These are phyloP conservation scores for Saturnia japonica DNA, from an alignment of 2,888 invertebrate genomes.

Conservation along the genomic window DNA sequence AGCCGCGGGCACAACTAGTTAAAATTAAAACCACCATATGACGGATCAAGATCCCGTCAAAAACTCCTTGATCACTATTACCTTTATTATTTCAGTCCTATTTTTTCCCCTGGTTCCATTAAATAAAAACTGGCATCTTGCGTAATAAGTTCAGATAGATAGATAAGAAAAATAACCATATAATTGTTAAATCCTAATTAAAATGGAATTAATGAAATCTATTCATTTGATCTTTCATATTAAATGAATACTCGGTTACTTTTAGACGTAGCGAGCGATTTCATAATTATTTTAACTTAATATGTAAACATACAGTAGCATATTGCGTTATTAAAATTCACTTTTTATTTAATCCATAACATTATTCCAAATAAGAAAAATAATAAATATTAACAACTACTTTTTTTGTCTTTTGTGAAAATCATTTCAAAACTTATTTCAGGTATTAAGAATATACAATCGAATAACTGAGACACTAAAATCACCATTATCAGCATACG, in stretches of 20 bases:
- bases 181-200: slow-evolving; percentile 6
- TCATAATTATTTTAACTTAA: slow-evolving; percentile 33
- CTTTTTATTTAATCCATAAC: background rate
- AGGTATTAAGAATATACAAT: too few relatives aligned
- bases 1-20: too few relatives aligned
- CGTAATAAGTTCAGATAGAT: background rate
- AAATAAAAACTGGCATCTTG: background rate
- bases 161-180: background rate
- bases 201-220: slow-evolving; percentile 7
- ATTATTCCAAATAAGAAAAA: background rate
- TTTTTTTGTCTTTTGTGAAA: background rate
- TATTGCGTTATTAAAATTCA: slow-evolving; percentile 17
- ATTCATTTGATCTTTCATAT: slow-evolving; percentile 7
- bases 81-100: background rate
- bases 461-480: too few relatives aligned
- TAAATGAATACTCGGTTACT: slow-evolving; percentile 22
- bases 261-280: slow-evolving; percentile 45
- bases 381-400: background rate
- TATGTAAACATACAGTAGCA: slow-evolving; percentile 38
- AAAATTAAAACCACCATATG: too few relatives aligned
- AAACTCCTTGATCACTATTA: too few relatives aligned
- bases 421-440: too few relatives aligned
- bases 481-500: too few relatives aligned
- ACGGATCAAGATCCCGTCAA: too few relatives aligned
- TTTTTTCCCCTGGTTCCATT: background rate